A percentile compares a stretch with the other conserved stretches of the same genome.
phyloP scores from a whole-genome alignment of 2,888 invertebrate species.

The Cremastinae sp. region DNA sequence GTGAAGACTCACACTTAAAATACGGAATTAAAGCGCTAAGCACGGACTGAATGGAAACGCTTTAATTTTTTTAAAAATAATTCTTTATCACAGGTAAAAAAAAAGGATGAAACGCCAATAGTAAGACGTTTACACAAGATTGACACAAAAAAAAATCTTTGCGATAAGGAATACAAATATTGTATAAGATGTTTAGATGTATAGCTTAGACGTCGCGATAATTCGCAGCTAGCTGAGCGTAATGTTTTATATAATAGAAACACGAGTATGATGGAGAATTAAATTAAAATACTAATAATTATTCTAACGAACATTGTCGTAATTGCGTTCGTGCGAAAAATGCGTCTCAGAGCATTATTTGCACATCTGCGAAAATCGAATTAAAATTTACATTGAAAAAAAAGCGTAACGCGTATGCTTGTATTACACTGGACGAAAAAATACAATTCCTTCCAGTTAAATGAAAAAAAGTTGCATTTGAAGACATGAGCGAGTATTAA shows the following conservation, averaged over 20 bases:
- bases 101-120: conserved; percentile 34
- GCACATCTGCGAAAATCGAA: conserved; percentile 15
- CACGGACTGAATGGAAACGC: conserved; percentile 73
- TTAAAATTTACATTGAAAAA: conserved; percentile 5
- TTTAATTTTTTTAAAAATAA: conserved; percentile 69
- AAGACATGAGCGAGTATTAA: conserved; percentile 43
- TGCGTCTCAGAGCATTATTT: too few species aligned
- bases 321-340: too few species aligned
- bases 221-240: conserved; percentile 49
- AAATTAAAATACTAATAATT: conserved; percentile 43
- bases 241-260: conserved; percentile 57
- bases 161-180: conserved; percentile 40
- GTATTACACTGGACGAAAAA: conserved; percentile 9
- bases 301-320: conserved; percentile 19
- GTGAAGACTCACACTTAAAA: conserved; percentile 20
- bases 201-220: conserved; percentile 54
- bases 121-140: conserved; percentile 45
- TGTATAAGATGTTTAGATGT: conserved; percentile 54
- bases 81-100: conserved; percentile 23
- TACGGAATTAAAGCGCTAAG: conserved; percentile 65
- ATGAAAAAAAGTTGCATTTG: conserved; percentile 30
- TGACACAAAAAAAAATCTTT: conserved; percentile 35
- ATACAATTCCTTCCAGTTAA: conserved; percentile 32
- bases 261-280: conserved; percentile 32
- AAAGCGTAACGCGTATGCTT: conserved; percentile 45